These are phyloP conservation scores for Drosophila robusta DNA, from an alignment of 2,888 invertebrate genomes.

Conservation along the genomic window DNA sequence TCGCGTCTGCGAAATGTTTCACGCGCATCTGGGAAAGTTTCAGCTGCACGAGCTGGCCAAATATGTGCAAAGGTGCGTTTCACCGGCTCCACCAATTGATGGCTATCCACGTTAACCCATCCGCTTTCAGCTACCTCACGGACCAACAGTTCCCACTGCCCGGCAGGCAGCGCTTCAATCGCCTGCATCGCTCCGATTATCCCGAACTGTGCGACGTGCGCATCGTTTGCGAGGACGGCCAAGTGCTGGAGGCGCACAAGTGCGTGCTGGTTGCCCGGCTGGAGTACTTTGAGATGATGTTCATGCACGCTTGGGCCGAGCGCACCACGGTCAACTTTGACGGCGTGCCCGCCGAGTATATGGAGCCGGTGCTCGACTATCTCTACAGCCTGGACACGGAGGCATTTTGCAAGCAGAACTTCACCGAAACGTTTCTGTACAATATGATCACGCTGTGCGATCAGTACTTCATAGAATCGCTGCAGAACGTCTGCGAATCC, in stretches of 20 bases:
- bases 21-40: conserved; percentile 78
- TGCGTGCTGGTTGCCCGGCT: conserved; percentile 92
- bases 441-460: conserved; percentile 92
- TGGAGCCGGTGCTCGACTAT: conserved; percentile 90
- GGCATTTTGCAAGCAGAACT: conserved; percentile 87
- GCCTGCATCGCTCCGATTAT: conserved; percentile 86
- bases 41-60: conserved; percentile 78
- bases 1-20: conserved; percentile 73
- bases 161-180: conserved; percentile 66
- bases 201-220: conserved; percentile 88
- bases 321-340: conserved; percentile 77
- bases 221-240: conserved; percentile 86
- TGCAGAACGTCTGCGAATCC: conserved; percentile 90
- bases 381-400: conserved; percentile 90
- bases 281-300: conserved; percentile 95
- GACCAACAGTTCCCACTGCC: conserved; percentile 65
- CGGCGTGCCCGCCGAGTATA: conserved; percentile 82
- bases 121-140: conserved; percentile 48
- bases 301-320: conserved; percentile 90
- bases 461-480: conserved; percentile 90
- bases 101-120: background rate
- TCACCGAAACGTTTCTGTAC: conserved; percentile 89
- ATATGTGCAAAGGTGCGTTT: conserved; percentile 70
- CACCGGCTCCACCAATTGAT: background rate
- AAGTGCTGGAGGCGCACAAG: conserved; percentile 89